Evolutionary conservation across 1,140 invertebrate genomes (phyloP).

Genomic region (Tyrophagus putrescentiae): DNA sequence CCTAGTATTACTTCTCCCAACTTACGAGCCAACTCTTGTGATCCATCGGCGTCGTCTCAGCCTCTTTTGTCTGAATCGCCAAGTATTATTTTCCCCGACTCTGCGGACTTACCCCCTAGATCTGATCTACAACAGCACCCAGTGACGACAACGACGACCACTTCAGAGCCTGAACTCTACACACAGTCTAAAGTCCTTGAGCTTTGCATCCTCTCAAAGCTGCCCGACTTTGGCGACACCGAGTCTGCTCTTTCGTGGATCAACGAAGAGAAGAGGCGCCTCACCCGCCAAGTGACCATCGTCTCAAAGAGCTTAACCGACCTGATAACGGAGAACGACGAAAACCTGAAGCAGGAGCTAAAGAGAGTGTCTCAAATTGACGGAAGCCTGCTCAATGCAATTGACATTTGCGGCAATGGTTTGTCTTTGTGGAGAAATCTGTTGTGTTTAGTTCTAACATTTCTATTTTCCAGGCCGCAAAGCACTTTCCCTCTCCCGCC

Average conservation of each 20-base stretch:
- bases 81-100: too few relatives aligned
- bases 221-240: not conserved
- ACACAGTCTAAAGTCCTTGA: not conserved
- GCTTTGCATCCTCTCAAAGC: not conserved
- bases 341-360: conserved; percentile 65
- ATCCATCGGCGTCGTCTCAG: too few relatives aligned
- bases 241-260: conserved; percentile 11
- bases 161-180: too few relatives aligned
- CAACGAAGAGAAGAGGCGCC: conserved; percentile 14
- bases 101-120: too few relatives aligned
- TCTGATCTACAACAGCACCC: too few relatives aligned
- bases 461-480: conserved; percentile 42
- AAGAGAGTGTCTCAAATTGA: conserved; percentile 60
- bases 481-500: conserved; percentile 41
- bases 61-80: too few relatives aligned
- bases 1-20: too few relatives aligned
- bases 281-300: conserved; percentile 42
- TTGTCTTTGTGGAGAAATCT: not conserved
- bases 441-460: not conserved
- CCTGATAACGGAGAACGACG: conserved; percentile 73
- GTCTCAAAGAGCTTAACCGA: conserved; percentile 80
- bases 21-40: too few relatives aligned
- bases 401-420: conserved; percentile 47
- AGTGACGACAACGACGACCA: too few relatives aligned
- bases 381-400: conserved; percentile 49